These are phyloP conservation scores for Fragum fragum DNA, from an alignment of 2,888 invertebrate genomes.

Conservation along the genomic window DNA sequence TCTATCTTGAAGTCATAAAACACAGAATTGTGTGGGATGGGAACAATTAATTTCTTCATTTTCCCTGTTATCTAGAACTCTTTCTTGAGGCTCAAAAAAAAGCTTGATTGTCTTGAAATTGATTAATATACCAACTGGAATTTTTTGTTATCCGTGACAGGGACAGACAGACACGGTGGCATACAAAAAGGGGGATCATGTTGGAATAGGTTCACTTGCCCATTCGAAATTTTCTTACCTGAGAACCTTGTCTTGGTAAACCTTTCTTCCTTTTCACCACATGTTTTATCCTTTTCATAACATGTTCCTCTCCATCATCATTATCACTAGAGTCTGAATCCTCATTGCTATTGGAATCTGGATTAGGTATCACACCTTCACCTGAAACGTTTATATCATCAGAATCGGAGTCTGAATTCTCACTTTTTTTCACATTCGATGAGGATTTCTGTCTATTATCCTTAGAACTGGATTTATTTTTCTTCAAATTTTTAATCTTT, in stretches of 20 bases:
- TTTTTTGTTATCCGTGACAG: no score
- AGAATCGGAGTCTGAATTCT: conserved; percentile 7
- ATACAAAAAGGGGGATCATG: no score
- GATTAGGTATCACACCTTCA: background rate
- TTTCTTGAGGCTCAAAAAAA: background rate
- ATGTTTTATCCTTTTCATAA: background rate
- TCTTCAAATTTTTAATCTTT: background rate
- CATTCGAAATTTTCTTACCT: background rate
- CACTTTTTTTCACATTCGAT: background rate
- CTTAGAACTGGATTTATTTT: background rate
- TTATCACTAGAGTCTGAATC: background rate
- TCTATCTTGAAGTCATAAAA: no score
- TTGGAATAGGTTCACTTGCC: background rate
- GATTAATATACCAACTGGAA: no score
- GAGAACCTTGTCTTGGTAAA: background rate
- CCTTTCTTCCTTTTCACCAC: background rate
- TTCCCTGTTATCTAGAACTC: no score
- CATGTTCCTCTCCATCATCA: background rate
- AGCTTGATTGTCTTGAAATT: background rate
- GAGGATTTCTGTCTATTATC: background rate
- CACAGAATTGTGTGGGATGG: no score
- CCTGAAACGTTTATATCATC: conserved; percentile 21
- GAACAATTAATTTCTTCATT: no score
- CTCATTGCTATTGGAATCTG: background rate
- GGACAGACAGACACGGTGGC: no score